Evolutionary conservation across 2,113 vertebrate genomes (phyloP).

Genomic region (Irena cyanogastra): DNA sequence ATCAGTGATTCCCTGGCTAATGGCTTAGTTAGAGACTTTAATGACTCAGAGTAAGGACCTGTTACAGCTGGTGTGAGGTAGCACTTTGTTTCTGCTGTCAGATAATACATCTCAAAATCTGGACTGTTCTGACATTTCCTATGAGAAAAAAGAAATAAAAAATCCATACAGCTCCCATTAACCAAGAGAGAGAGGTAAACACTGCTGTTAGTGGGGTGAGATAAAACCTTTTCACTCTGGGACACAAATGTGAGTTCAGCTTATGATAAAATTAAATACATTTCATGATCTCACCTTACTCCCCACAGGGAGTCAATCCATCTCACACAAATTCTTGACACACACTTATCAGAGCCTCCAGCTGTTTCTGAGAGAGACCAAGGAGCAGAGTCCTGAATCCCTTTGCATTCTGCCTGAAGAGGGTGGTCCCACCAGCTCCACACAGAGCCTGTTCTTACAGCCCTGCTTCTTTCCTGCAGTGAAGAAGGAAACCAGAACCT

Average conservation of each 20-base stretch:
- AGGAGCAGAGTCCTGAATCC: not conserved
- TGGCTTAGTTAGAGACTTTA: not conserved
- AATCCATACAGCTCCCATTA: conserved; percentile 24
- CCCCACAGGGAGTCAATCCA: not conserved
- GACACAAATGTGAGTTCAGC: conserved; percentile 16
- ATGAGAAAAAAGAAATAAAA: conserved; percentile 5
- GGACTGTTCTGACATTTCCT: conserved; percentile 15
- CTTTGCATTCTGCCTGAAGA: not conserved
- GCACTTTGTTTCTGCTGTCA: conserved; percentile 33
- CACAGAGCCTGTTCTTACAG: not conserved
- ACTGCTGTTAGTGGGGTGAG: not conserved
- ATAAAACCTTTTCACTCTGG: conserved; percentile 36
- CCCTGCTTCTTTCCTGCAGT: not conserved
- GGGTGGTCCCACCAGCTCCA: not conserved
- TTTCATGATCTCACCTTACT: not conserved
- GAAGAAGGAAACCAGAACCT: no score
- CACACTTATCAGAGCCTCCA: not conserved
- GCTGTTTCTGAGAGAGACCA: not conserved
- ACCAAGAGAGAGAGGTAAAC: not conserved
- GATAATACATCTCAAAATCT: not conserved
- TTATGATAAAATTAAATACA: conserved; percentile 18
- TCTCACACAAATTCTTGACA: not conserved
- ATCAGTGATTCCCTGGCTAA: not conserved
- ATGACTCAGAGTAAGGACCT: not conserved
- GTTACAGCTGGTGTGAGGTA: not conserved